Conservation (phyloP, 1,140 invertebrate genomes). For the Wasmannia auropunctata region DNA sequence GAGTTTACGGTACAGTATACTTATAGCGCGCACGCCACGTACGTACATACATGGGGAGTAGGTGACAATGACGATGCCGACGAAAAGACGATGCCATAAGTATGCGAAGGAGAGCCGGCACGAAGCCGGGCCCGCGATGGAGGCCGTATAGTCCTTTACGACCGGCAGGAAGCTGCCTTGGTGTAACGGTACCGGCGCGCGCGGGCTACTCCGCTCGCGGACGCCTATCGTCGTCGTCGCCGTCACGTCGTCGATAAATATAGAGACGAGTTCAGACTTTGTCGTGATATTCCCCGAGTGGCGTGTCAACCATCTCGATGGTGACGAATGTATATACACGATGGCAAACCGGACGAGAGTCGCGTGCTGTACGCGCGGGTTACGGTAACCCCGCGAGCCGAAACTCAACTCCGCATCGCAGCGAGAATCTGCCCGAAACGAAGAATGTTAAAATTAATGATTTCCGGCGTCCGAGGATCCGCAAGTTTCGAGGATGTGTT, state of each 20-base stretch:
- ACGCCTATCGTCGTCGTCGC: slow-evolving; percentile 43
- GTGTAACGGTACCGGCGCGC: slow-evolving; percentile 78
- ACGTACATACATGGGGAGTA: slow-evolving; percentile 27
- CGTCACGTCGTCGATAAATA: slow-evolving; percentile 65
- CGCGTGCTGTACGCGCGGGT: background rate
- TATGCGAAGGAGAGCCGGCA: slow-evolving; percentile 73
- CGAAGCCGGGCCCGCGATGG: slow-evolving; percentile 63
- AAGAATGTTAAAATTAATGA: background rate
- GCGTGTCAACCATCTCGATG: background rate
- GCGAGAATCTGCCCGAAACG: background rate
- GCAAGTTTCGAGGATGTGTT: background rate
- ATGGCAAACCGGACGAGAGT: background rate
- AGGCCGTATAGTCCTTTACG: slow-evolving; percentile 61
- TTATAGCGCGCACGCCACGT: background rate
- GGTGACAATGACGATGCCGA: slow-evolving; percentile 70
- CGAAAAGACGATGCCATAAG: slow-evolving; percentile 70
- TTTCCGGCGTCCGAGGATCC: background rate
- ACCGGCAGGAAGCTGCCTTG: slow-evolving; percentile 80
- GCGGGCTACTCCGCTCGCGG: slow-evolving; percentile 52
- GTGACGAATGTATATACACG: background rate
- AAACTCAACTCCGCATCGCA: background rate
- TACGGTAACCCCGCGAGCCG: background rate
- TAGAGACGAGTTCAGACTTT: slow-evolving; percentile 17
- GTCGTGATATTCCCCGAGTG: background rate
- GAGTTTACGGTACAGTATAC: slow-evolving; percentile 58